These are phyloP conservation scores for Clarias batrachus DNA, from an alignment of 2,113 vertebrate genomes.

Conservation along the genomic window DNA sequence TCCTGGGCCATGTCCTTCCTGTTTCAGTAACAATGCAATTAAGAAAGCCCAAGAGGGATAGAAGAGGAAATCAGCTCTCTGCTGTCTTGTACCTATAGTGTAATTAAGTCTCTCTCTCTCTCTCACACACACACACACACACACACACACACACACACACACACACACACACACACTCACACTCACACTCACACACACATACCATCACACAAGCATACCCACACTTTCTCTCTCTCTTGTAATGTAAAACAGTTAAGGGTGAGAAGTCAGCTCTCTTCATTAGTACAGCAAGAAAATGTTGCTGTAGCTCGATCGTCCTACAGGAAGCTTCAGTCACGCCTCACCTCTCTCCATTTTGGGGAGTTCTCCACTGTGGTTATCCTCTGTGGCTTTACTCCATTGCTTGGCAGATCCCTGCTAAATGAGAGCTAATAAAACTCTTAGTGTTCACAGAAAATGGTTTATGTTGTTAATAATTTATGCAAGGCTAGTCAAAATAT, in stretches of 20 bases:
- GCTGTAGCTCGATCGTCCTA: slow-evolving; percentile 46
- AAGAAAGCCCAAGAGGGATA: slow-evolving; percentile 35
- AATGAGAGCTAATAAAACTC: slow-evolving; percentile 50
- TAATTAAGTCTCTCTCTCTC: slow-evolving; percentile 53
- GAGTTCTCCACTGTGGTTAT: slow-evolving; percentile 20
- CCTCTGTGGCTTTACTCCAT: slow-evolving; percentile 34
- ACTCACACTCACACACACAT: slow-evolving; percentile 13
- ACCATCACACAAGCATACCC: no score
- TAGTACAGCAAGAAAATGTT: slow-evolving; percentile 50
- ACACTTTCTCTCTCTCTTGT: slow-evolving; percentile 34
- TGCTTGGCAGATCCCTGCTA: slow-evolving; percentile 40
- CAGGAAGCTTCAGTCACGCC: slow-evolving; percentile 52
- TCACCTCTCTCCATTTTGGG: slow-evolving; percentile 41
- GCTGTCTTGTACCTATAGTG: slow-evolving; percentile 44
- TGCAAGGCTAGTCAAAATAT: slow-evolving; percentile 12
- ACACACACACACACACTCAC: no score
- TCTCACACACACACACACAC: not conserved
- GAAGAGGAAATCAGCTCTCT: slow-evolving; percentile 31
- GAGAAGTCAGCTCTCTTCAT: slow-evolving; percentile 51
- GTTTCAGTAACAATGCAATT: slow-evolving; percentile 49
- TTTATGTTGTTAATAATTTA: slow-evolving; percentile 26
- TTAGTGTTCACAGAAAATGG: slow-evolving; percentile 19
- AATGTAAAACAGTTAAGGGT: slow-evolving; percentile 49
- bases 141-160: slow-evolving; percentile 16
- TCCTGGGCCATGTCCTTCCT: slow-evolving; percentile 4